Evolutionary conservation across 2,888 invertebrate genomes (phyloP), one percentile per base, ranked within the genome.

Genomic region (Xestia sexstrigata): DNA sequence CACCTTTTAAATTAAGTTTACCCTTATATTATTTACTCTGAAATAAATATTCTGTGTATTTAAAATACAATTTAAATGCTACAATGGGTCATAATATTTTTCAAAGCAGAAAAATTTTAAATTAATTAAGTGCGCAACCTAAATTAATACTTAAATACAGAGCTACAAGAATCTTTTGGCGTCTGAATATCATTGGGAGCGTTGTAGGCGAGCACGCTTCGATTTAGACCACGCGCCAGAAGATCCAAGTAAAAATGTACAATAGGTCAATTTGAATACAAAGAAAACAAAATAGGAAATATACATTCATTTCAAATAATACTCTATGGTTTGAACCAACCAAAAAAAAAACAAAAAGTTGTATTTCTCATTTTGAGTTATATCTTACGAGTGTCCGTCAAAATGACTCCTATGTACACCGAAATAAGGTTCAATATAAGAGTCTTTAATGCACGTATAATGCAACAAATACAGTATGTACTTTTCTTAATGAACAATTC

Each of bases 1-100:
- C 78, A 84, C 81, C 78, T 62, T n/a, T 81, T 68, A 49, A 81
- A 74, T 77, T 81, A 81, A 81, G 83, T 68, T 70, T 42, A 79
- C 68, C 39, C 62, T 76, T 76, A 83, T 13, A 74, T 49, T 71
- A 63, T 45, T 62, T 70, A 68, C 35, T 69, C 49, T 47, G 52
- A 69, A 71, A 77, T 76, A 72, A 76, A 69, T 76, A 83, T 42
- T 76, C 65, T 70, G 26, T 72, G 72, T 72, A 66, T 47, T 63
- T 60, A 30, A 23, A 39, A 60, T 47, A 30, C 47, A 69, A 76
- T 82, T 82, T 74, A 74, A 82, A 73, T 67, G 65, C 71, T 72
- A 47, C 58, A 76, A 26, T 75, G 45, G 69, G 66, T 70, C 60
- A 47, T n/a, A 67, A 30, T 73, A 70, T 39, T 47, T 35, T 65